Evolutionary conservation across 2,113 vertebrate genomes (phyloP), one percentile per base, ranked within the genome.

Genomic region (Eonycteris spelaea): DNA sequence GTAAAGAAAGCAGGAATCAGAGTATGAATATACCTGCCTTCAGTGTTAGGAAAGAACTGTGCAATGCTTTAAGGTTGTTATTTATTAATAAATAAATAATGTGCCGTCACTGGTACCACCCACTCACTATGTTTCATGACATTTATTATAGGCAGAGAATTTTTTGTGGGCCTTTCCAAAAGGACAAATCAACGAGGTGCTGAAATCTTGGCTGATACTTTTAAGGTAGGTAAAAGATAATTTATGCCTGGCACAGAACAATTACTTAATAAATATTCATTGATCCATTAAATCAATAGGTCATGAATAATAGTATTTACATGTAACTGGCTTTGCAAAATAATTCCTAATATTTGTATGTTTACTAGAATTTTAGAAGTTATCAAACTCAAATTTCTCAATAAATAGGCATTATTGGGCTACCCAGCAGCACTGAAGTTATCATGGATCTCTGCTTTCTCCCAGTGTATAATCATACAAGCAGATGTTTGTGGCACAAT

Each of bases 121-220:
- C 8, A 84, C 91, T 98, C 70, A 97, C 79, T 90, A 1, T 97
- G 55, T 97, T 40, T 12, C 78, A 26, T 94, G 75, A 75, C 48
- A 75, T 97, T 97, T 97, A 89, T 96, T 97, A 70, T 87, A 99
- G 99, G 99, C 96, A 99, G 98, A 98, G 99, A 99, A 98, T 99
- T 99, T 98, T 99, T 99, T 55, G 99, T 99, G 97, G 99, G 99
- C 57, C 99, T 99, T 96, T 99, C 99, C 89, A 99, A 99, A 97
- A 98, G 99, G 96, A 99, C 99, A 97, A 99, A 99, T 98, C 99
- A 99, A 97, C 99, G 99, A 98, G 99, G 99, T 98, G 99, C 99
- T 55, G 99, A 99, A 98, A 99, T 99, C 97, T 98, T 99, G 94
- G 99, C 99, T 83, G 99, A 99, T 97, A 99, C 99, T 18, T 99